Evolutionary conservation across 2,888 invertebrate species (phyloP).

Genomic region (Patella caerulea): DNA sequence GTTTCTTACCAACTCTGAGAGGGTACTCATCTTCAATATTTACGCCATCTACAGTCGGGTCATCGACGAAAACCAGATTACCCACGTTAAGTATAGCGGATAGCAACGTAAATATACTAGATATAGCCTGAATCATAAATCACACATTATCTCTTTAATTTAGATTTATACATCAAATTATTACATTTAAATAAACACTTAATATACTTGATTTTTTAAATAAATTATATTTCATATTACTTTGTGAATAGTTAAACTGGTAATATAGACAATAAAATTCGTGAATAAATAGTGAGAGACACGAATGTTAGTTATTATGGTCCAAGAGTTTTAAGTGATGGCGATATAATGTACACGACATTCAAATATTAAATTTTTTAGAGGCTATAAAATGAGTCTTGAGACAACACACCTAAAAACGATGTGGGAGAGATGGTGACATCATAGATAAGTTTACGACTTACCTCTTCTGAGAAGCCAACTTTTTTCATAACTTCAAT

Average conservation of each 20-base stretch:
- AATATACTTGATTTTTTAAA: not conserved
- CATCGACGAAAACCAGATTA: slow-evolving; percentile 45
- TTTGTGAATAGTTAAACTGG: too few species aligned
- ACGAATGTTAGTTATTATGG: too few species aligned
- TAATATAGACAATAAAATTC: too few species aligned
- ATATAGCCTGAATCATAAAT: slow-evolving; percentile 38
- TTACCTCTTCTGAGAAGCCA: slow-evolving; percentile 44
- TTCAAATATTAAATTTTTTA: too few species aligned
- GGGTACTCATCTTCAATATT: slow-evolving; percentile 30
- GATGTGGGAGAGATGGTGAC: too few species aligned
- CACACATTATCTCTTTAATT: not conserved
- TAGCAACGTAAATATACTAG: slow-evolving; percentile 39
- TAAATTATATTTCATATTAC: not conserved
- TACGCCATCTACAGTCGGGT: slow-evolving; percentile 38
- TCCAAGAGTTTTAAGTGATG: too few species aligned
- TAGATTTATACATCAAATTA: not conserved
- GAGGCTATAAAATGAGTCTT: too few species aligned
- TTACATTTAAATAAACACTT: not conserved
- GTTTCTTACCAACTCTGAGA: slow-evolving; percentile 23
- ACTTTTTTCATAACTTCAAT: slow-evolving; percentile 39
- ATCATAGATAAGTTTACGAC: not conserved
- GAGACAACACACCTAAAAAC: too few species aligned
- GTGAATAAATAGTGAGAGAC: too few species aligned
- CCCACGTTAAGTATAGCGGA: slow-evolving; percentile 46
- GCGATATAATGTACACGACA: too few species aligned